Evolutionary conservation across 2,113 vertebrate genomes (phyloP), one percentile per base, ranked within the genome.

Genomic region (Meleagris gallopavo): DNA sequence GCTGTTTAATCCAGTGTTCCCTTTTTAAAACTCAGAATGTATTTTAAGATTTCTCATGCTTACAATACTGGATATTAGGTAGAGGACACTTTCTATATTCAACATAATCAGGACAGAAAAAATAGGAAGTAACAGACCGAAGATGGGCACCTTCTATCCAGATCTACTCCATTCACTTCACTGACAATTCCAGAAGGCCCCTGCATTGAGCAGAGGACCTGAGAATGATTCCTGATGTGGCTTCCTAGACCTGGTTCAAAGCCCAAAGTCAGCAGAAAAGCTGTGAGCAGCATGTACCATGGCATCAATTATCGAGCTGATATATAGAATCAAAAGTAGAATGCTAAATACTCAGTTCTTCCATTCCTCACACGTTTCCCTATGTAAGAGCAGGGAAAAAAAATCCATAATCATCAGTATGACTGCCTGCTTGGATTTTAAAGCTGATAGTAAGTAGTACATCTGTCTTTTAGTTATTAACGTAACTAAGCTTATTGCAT

Each of bases 401-500:
- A 67, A 25, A 25, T 50, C 84, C 78, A 43, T 62, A 70, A 93
- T 69, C 20, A 88, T 62, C 83, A 83, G 57, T 20, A 34, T 70
- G 50, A 69, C 57, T 88, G 57, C 20, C 57, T 69, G 48, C 50
- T 92, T 83, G 55, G 62, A 91, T 93, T 65, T 61, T 43, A 90
- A 95, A 93, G 19, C 66, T 78, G 61, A 88, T 81, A 91, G 94
- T 81, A 90, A 86, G 87, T 32, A 81, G 91, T 41, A 86, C 43
- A 86, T 90, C 76, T 0, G 2, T 45, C 84, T 86, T 91, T 75
- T 48, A 78, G 57, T 90, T 93, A 95, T 90, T 96, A 92, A 77
- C 43, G 36, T 58, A 91, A 91, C 80, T 88, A 93, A 95, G 73
- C 83, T 83, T 81, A 80, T 92, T 96, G 83, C 62, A 79, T 86